phyloP scores from a whole-genome alignment of 2,113 vertebrate species.

The Delphinus delphis region DNA sequence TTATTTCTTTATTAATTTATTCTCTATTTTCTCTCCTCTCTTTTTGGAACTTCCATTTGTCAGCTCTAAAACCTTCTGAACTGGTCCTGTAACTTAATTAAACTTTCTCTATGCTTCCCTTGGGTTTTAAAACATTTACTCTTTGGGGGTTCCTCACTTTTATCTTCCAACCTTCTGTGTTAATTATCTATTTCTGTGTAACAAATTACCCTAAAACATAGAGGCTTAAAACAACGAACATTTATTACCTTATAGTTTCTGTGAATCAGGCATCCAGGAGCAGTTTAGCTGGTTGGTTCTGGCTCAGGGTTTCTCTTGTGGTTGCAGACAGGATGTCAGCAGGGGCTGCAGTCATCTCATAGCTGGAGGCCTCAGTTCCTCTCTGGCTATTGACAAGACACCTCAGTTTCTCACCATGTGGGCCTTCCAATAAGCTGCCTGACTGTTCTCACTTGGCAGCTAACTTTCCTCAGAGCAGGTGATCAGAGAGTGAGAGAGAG shows the following conservation, averaged over 20 bases:
- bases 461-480: not conserved
- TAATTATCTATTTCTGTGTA: constrained; percentile 9
- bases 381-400: not conserved
- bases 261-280: not conserved
- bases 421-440: not conserved
- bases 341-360: not conserved
- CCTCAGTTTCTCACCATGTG: not conserved
- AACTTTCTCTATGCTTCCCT: not conserved
- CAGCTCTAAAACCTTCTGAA: not conserved
- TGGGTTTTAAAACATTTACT: not conserved
- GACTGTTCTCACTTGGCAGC: not conserved
- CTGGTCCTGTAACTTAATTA: not conserved
- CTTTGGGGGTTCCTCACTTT: not conserved
- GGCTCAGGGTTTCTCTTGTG: not conserved
- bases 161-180: not conserved
- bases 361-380: not conserved
- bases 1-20: not conserved
- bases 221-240: not conserved
- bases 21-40: not conserved
- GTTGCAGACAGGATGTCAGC: not conserved
- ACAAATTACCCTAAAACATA: not conserved
- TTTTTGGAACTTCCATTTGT: not conserved
- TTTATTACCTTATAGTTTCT: not conserved
- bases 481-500: not conserved
- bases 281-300: not conserved